Evolutionary conservation across 2,888 invertebrate genomes (phyloP).

Genomic region (Eupithecia pulchellata): DNA sequence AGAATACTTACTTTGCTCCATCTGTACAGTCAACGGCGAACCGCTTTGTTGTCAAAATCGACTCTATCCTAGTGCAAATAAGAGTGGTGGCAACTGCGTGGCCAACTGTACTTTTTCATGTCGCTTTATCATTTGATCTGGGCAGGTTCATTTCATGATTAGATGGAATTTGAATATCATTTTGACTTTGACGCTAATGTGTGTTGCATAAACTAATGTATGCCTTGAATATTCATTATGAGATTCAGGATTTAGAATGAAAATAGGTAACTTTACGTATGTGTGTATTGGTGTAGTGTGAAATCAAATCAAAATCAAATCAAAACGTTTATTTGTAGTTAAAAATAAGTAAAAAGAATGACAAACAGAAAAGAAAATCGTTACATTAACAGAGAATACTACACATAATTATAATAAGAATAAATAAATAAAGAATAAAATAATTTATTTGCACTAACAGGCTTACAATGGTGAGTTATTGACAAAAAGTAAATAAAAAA

Average conservation of each 20-base stretch:
- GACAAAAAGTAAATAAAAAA: too few relatives aligned
- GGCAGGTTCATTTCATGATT: constrained; percentile 38
- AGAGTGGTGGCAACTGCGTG: constrained; percentile 3
- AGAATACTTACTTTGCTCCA: constrained; percentile 67
- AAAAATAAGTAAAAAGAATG: too few relatives aligned
- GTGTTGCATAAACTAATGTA: too few relatives aligned
- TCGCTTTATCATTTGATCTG: constrained; percentile 39
- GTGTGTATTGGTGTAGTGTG: too few relatives aligned
- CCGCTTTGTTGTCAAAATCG: constrained; percentile 12
- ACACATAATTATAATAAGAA: too few relatives aligned
- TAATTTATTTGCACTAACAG: too few relatives aligned
- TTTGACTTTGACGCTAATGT: constrained; percentile 33
- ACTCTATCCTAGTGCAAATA: constrained; percentile 22
- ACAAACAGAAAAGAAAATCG: too few relatives aligned
- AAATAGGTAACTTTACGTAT: not conserved
- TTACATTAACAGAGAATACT: too few relatives aligned
- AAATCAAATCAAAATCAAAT: too few relatives aligned
- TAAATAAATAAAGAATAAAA: too few relatives aligned
- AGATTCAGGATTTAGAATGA: not conserved
- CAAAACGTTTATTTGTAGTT: too few relatives aligned
- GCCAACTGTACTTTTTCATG: constrained; percentile 30
- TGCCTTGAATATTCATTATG: constrained; percentile 17
- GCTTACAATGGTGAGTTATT: too few relatives aligned
- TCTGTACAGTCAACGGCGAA: constrained; percentile 48
- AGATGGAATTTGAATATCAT: constrained; percentile 38